Conservation (phyloP, 2,888 invertebrate genomes). For the Pammene aurita region DNA sequence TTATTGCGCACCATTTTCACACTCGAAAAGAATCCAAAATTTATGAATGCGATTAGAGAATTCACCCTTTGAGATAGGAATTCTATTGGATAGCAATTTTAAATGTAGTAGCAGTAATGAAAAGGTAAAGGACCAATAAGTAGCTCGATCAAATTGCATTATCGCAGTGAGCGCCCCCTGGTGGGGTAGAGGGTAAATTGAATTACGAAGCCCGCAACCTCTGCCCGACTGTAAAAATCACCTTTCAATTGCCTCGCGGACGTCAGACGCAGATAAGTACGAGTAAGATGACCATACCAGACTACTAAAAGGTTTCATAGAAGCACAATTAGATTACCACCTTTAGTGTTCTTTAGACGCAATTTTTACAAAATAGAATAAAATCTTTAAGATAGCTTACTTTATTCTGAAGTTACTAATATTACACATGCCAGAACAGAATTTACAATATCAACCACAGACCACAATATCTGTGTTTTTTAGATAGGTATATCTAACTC, state of each 20-base stretch:
- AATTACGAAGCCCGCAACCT: conserved; percentile 71
- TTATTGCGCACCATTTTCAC: conserved; percentile 62
- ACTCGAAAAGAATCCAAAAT: conserved; percentile 50
- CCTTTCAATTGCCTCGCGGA: conserved; percentile 56
- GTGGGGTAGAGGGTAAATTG: conserved; percentile 72
- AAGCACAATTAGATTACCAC: background rate
- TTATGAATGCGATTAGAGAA: conserved; percentile 48
- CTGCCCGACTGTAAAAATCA: conserved; percentile 66
- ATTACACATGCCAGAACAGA: too few relatives aligned
- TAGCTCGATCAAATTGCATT: conserved; percentile 78
- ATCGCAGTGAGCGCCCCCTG: conserved; percentile 64
- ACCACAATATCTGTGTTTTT: too few relatives aligned
- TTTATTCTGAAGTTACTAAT: too few relatives aligned
- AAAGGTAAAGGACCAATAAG: conserved; percentile 78
- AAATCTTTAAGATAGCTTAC: too few relatives aligned
- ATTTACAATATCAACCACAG: too few relatives aligned
- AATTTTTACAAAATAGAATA: background rate
- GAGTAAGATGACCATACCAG: conserved; percentile 20
- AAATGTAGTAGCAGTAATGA: conserved; percentile 68
- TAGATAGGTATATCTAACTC: too few relatives aligned
- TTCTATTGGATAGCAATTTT: conserved; percentile 56
- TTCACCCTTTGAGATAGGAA: conserved; percentile 47
- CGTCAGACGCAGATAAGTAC: conserved; percentile 34
- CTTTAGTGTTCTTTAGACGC: background rate
- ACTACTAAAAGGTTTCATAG: conserved; percentile 20